Conservation (phyloP, 2,888 invertebrate genomes). For the Plebejus argus region DNA sequence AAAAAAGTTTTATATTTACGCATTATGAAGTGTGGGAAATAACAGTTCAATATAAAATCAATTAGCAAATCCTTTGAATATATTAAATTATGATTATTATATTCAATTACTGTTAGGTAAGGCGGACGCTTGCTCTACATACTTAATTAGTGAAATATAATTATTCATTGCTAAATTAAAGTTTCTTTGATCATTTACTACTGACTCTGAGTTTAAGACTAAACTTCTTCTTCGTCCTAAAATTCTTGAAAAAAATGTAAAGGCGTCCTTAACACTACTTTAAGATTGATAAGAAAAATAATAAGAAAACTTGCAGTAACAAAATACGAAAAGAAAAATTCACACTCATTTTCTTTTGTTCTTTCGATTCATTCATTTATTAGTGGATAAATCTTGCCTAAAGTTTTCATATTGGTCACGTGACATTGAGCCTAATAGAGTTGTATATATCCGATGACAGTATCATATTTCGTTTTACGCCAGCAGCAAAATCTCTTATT, state of each 20-base stretch:
- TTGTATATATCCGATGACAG: neutral
- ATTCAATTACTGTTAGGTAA: neutral
- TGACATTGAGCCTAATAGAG: neutral
- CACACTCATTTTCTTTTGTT: no score
- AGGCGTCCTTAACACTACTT: no score
- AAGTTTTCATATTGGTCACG: neutral
- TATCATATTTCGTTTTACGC: neutral
- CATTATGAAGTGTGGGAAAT: neutral
- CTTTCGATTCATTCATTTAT: no score
- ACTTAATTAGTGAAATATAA: neutral
- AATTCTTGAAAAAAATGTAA: no score
- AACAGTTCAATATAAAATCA: neutral
- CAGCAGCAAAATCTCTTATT: neutral
- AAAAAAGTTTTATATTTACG: neutral
- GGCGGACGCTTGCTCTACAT: neutral
- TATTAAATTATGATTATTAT: neutral
- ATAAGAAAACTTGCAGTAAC: no score
- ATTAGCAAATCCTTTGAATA: neutral
- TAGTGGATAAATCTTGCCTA: neutral
- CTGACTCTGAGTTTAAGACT: neutral
- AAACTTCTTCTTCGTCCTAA: no score
- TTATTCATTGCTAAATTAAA: neutral
- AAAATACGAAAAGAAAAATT: no score
- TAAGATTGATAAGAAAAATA: no score
- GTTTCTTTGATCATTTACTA: neutral